Base-by-base conservation (phyloP, 2,888 invertebrate species). In the Chrysomela aeneicollis region DNA sequence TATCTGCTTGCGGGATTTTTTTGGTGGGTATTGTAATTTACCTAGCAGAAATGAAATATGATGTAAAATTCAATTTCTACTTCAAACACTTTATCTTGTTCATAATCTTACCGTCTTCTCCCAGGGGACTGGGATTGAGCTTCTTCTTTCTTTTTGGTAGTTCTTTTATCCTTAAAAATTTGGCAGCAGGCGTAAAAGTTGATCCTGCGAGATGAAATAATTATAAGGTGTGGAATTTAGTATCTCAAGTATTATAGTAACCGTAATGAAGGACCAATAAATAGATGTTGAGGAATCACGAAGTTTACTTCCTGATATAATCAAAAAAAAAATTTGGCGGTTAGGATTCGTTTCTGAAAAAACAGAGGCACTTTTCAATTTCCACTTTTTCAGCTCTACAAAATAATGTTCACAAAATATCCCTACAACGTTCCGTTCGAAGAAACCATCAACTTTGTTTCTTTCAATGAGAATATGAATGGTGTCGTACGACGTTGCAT, bases 21-120 rank as follows among this genome's bases (percentile, higher is more conserved):
- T 79, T 0, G 89, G 87, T 0, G 90, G 90, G 77, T 86, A 88
- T 72, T 82, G 85, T 52, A 88, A 76, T 69, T 87, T 86, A 0
- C 88, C 88, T 79, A 58, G 18, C 17, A 3, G 5, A 37, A 57
- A 55, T 15, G 21, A 55, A 55, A 35, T 4, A 19, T n/a, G 32
- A 17, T 54, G 2, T n/a, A 0, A 0, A 21, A n/a, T 42, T 55
- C 35, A 19, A 18, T 2, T 42, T 37, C 32, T 42, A 19, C 10
- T 37, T 37, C 55, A n/a, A 37, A 9, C 21, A 15, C 9, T 32
- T 47, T 18, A 32, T 19, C n/a, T n/a, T n/a, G n/a, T n/a, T n/a
- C n/a, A n/a, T n/a, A 26, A 26, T 6, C 57, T 73, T 74, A 78
- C 81, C 81, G 68, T 79, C 79, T 10, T 74, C 71, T 22, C 79